Base-by-base conservation (phyloP, 2,888 invertebrate species). In the Napeogenes sylphis region DNA sequence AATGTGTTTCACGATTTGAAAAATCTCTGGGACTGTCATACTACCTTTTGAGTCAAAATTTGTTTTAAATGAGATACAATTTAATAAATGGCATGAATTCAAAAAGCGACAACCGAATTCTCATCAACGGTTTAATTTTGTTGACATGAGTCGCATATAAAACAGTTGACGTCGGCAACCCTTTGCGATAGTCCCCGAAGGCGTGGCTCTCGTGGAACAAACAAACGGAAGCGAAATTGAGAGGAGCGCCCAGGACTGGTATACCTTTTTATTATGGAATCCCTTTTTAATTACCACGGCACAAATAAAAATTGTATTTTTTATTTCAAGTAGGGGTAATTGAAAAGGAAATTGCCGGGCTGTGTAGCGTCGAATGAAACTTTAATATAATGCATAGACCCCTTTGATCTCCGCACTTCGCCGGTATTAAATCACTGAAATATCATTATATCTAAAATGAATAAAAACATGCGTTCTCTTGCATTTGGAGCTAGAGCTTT, bases 191-290 rank as follows among this genome's bases (percentile, higher is more conserved):
- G 73, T 76, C 80, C 82, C 84, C 77, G 79, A 79, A 85, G 87
- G 88, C 88, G 86, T 84, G 85, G 83, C 79, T 73, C 77, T 77
- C 73, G 73, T 81, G 81, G 78, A 81, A 85, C 87, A 88, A 90
- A 89, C 89, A 87, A 86, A 87, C 87, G 87, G 87, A 88, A 87
- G 83, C 85, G 81, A 88, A 89, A 90, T 88, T 86, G 87, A 89
- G 89, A 89, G 87, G 83, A 88, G 85, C 84, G 82, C 80, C 87
- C 87, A 87, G 86, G 87, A 89, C 87, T 81, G 82, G 87, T 87
- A 87, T 90, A 90, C 89, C 89, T 90, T 90, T 90, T 88, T 87
- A 90, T 89, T 89, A 89, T 87, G 84, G 84, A 87, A 90, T 89
- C 90, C 90, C 89, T 87, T 90, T 90, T 90, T 90, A 90, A 90